Evolutionary conservation across 1,140 invertebrate genomes (phyloP), one percentile per base, ranked within the genome.

Genomic region (Caenorhabditis latens): DNA sequence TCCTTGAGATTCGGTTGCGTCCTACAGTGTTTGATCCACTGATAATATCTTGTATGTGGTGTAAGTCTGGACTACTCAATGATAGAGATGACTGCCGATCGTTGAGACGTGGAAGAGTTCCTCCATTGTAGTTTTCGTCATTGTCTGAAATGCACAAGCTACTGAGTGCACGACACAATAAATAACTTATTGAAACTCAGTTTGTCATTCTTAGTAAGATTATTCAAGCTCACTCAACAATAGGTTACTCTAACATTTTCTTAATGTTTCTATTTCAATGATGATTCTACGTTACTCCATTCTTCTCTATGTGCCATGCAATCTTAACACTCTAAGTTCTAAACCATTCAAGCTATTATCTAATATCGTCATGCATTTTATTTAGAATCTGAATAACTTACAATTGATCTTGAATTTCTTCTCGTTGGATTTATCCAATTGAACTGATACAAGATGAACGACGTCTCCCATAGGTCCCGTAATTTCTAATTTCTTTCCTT

Each of bases 141-240:
- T 79, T 50, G 7, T 11, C 71, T 79, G 71, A 53, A 79, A 79
- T 14, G 43, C 71, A 79, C 71, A 21, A 79, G 46, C 71, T 79
- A 79, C 71, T 32, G 46, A 50, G 32, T 1, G 9, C 71, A 79
- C 71, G 42, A 21, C 71, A 79, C 46, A 11, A 79, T 48, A 50
- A n/a, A 71, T 46, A 71, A 46, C 9, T 53, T 9, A 16, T 32
- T 32, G 32, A 32, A 32, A 32, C 32, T 32, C 32, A 32, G 32
- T 32, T 32, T 32, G 32, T 32, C 1, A 32, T 32, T 32, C 32
- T 32, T 32, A 32, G 32, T 32, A 32, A 1, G 32, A 32, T 32
- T 32, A 32, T 32, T 32, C 32, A 32, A 32, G 32, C 32, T 2
- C 32, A 32, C 32, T 32, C 32, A 32, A 32, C 32, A 32, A 2